Evolutionary conservation across 2,113 vertebrate species (phyloP).

Genomic region (Chaenocephalus aceratus): DNA sequence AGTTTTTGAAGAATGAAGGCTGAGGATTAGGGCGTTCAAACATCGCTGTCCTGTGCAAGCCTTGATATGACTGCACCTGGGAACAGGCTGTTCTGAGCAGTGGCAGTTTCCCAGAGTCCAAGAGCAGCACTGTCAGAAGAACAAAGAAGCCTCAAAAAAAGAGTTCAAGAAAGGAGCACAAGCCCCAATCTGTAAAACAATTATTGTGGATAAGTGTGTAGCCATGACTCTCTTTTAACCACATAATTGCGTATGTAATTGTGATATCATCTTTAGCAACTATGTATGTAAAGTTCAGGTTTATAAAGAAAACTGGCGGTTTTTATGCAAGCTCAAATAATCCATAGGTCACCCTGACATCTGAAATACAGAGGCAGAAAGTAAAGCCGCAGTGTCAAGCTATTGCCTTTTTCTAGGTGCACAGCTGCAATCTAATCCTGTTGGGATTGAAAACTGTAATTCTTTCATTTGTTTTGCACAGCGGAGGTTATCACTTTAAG

Average conservation of each 20-base stretch:
- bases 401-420: conserved; percentile 4
- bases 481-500: conserved; percentile 2
- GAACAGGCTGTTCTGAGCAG: conserved; percentile 59
- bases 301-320: neutral
- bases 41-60: conserved; percentile 66
- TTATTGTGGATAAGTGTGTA: neutral
- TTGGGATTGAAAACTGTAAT: conserved; percentile 12
- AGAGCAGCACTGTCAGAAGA: conserved; percentile 17
- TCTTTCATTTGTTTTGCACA: conserved; percentile 16
- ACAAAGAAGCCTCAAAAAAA: conserved; percentile 7
- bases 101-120: conserved; percentile 58
- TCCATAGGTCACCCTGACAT: neutral
- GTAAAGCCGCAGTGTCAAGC: conserved; percentile 15
- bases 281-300: neutral
- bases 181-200: conserved; percentile 7
- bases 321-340: neutral
- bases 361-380: neutral
- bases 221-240: neutral
- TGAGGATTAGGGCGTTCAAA: conserved; percentile 79
- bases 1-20: conserved; percentile 72
- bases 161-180: conserved; percentile 2
- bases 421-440: conserved; percentile 3
- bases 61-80: conserved; percentile 74
- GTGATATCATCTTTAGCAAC: neutral
- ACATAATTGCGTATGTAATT: neutral